A percentile compares a stretch with the other conserved stretches of the same genome.
Conservation (phyloP, 2,797 vertebrate species). For the Gambusia yucatana region DNA sequence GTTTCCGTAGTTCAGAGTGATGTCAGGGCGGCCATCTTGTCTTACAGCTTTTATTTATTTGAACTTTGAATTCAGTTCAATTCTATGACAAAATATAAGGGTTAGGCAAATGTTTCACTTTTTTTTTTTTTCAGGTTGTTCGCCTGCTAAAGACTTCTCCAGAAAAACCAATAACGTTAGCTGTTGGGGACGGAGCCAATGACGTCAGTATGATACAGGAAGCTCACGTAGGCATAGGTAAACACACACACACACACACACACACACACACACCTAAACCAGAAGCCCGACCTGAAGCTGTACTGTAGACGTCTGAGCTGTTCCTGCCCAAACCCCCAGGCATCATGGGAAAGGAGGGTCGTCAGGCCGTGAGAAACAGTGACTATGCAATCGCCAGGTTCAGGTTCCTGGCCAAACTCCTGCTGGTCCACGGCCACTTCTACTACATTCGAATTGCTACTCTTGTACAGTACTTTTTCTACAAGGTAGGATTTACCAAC, state of each 20-base stretch:
- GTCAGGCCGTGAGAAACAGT: slow-evolving; percentile 98
- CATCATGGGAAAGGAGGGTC: slow-evolving; percentile 99
- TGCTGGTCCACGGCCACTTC: slow-evolving; percentile 99
- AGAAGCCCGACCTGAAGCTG: not conserved
- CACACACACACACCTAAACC: not conserved
- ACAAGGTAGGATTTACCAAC: slow-evolving; percentile 87
- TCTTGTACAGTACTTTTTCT: slow-evolving; percentile 99
- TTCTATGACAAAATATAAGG: too few species aligned
- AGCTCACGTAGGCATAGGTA: slow-evolving; percentile 98
- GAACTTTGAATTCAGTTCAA: too few species aligned
- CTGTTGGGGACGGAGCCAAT: slow-evolving; percentile 95
- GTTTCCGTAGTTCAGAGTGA: too few species aligned
- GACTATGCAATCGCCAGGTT: slow-evolving; percentile 99
- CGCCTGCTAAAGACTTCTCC: slow-evolving; percentile 94
- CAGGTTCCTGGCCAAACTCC: slow-evolving; percentile 95
- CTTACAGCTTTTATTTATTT: too few species aligned
- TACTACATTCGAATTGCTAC: slow-evolving; percentile 99
- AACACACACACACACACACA: slow-evolving; percentile 18
- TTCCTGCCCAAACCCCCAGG: slow-evolving; percentile 75
- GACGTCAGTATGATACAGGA: slow-evolving; percentile 99
- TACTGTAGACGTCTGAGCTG: not conserved
- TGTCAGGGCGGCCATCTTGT: too few species aligned
- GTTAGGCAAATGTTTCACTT: too few species aligned
- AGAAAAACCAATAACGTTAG: slow-evolving; percentile 95
- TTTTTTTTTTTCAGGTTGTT: slow-evolving; percentile 85